These are phyloP conservation scores for Ellobius talpinus DNA, from an alignment of 2,113 vertebrate genomes.

Conservation along the genomic window DNA sequence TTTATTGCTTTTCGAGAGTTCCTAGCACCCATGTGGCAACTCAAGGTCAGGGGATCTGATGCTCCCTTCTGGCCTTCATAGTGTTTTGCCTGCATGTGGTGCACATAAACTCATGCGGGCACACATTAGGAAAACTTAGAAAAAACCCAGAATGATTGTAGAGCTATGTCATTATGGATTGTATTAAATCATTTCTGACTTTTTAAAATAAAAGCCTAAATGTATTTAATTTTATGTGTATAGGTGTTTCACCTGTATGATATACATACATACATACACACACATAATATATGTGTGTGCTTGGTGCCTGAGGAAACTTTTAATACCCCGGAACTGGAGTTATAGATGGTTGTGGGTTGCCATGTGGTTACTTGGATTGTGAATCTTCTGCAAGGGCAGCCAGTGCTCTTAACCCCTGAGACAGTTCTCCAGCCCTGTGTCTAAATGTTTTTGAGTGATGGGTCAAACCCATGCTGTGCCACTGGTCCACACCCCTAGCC, in stretches of 20 bases:
- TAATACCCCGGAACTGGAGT: neutral
- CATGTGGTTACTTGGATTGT: neutral
- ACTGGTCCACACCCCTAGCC: neutral
- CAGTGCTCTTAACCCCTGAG: neutral
- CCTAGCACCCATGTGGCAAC: too few relatives aligned
- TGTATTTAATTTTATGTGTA: neutral
- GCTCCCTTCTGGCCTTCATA: neutral
- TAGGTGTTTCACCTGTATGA: neutral
- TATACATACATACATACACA: fast-evolving
- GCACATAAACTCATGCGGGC: neutral
- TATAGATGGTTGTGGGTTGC: neutral
- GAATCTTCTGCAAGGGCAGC: neutral
- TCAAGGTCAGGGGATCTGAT: neutral
- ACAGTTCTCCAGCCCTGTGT: neutral
- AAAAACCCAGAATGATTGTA: neutral
- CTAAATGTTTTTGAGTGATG: neutral
- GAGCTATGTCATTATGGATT: neutral
- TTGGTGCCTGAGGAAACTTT: neutral
- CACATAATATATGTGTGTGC: neutral
- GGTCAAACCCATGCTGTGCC: neutral
- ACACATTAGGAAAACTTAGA: neutral
- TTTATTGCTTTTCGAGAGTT: neutral
- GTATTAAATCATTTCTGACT: conserved; percentile 8
- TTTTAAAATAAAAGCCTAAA: neutral
- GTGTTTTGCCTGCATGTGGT: neutral